Evolutionary conservation across 1,140 invertebrate genomes (phyloP).

Genomic region (Oryzaephilus surinamensis): DNA sequence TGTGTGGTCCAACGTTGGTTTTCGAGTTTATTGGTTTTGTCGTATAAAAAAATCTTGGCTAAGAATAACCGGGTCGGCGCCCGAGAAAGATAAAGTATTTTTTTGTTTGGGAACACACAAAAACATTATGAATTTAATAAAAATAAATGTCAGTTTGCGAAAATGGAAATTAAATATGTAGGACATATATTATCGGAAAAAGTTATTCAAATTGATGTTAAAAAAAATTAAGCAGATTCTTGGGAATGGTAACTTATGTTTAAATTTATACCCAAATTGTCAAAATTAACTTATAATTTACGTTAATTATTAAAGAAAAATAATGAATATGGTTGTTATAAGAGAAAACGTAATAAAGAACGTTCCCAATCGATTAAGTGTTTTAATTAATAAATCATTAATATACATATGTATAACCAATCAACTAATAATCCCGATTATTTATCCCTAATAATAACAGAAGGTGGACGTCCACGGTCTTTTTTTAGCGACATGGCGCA

Average conservation of each 20-base stretch:
- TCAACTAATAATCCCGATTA: no score
- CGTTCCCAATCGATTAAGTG: no score
- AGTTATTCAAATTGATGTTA: constrained; percentile 28
- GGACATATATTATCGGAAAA: constrained; percentile 28
- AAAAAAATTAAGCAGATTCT: constrained; percentile 28
- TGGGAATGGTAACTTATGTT: constrained; percentile 36
- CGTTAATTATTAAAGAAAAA: constrained; percentile 23
- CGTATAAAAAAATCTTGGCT: no score
- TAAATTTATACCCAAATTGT: constrained; percentile 33
- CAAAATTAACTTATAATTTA: constrained; percentile 19
- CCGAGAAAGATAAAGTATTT: no score
- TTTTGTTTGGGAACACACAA: no score
- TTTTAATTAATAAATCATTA: no score
- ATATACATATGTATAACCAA: no score
- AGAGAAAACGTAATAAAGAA: no score
- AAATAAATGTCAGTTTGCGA: constrained; percentile 22
- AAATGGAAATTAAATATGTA: constrained; percentile 25
- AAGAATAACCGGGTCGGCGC: no score
- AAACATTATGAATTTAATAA: constrained; percentile 22
- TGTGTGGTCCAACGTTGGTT: no score
- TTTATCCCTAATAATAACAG: neutral
- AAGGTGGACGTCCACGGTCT: neutral
- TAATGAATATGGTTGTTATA: constrained; percentile 20
- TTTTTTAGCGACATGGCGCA: no score
- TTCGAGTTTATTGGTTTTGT: no score